phyloP scores from a whole-genome alignment of 1,140 invertebrate genomes.

The Nasonia longicornis region DNA sequence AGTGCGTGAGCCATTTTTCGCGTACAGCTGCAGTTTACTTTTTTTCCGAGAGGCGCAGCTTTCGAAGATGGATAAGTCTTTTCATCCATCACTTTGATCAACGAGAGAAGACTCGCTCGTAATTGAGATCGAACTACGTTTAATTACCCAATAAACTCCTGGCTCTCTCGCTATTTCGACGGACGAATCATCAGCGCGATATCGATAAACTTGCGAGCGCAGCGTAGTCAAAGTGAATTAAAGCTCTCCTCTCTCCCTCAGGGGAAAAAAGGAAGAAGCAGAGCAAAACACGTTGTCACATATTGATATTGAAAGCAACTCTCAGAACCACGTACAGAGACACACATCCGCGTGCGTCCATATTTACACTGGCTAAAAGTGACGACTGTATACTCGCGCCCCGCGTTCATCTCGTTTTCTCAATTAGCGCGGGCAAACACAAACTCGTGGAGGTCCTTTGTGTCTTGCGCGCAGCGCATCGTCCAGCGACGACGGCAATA shows the following conservation, averaged over 20 bases:
- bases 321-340: not conserved
- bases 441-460: not conserved
- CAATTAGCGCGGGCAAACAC: conserved; percentile 33
- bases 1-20: conserved; percentile 8
- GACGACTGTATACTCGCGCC: not conserved
- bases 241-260: not conserved
- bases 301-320: conserved; percentile 32
- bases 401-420: conserved; percentile 39
- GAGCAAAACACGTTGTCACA: not conserved
- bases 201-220: too few species aligned
- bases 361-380: conserved; percentile 30
- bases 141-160: too few species aligned
- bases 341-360: not conserved
- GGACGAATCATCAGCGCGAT: too few species aligned
- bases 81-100: not conserved
- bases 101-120: too few species aligned
- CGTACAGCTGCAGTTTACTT: not conserved
- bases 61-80: not conserved
- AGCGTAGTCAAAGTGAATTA: not conserved
- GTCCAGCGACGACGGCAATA: not conserved
- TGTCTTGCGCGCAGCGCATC: not conserved
- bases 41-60: not conserved
- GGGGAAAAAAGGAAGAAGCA: not conserved
- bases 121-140: too few species aligned
- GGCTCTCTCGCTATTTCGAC: not conserved